phyloP scores from a whole-genome alignment of 2,888 invertebrate genomes.

The Ormyrus nitidulus region DNA sequence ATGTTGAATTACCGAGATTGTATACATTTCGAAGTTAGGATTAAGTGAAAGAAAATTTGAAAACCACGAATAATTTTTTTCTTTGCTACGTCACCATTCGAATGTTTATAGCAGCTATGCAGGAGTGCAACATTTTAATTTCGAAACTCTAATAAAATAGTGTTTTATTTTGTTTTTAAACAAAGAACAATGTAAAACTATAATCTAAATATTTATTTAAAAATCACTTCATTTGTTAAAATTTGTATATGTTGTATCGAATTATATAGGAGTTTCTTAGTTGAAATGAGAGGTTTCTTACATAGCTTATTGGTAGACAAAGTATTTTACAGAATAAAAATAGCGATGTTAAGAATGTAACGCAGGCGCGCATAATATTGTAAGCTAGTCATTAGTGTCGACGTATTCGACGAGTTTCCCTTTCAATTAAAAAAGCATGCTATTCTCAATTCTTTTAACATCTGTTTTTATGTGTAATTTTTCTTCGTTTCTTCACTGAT shows the following conservation, averaged over 20 bases:
- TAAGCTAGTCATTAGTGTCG: slow-evolving; percentile 48
- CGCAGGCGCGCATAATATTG: slow-evolving; percentile 46
- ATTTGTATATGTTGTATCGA: background rate
- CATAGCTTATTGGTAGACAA: slow-evolving; percentile 4
- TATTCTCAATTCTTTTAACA: slow-evolving; percentile 2
- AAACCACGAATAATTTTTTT: slow-evolving; percentile 38
- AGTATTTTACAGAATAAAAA: slow-evolving; percentile 23
- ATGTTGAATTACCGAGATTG: background rate
- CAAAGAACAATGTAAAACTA: too few species aligned
- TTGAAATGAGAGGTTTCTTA: background rate
- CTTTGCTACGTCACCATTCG: slow-evolving; percentile 23
- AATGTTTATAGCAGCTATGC: slow-evolving; percentile 17
- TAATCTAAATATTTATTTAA: too few species aligned
- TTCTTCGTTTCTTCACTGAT: slow-evolving; percentile 2
- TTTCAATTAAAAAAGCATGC: slow-evolving; percentile 8
- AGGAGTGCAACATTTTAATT: background rate
- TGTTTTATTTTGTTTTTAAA: too few species aligned
- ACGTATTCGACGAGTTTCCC: slow-evolving; percentile 46
- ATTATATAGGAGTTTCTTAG: slow-evolving; percentile 4
- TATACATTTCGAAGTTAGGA: slow-evolving; percentile 6
- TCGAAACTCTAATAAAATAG: background rate
- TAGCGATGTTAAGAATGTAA: slow-evolving; percentile 23
- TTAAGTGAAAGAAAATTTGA: slow-evolving; percentile 31
- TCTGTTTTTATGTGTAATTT: too few species aligned
- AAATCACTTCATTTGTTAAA: too few species aligned